phyloP scores from a whole-genome alignment of 2,888 invertebrate genomes.

The Drosophila setosimentum region DNA sequence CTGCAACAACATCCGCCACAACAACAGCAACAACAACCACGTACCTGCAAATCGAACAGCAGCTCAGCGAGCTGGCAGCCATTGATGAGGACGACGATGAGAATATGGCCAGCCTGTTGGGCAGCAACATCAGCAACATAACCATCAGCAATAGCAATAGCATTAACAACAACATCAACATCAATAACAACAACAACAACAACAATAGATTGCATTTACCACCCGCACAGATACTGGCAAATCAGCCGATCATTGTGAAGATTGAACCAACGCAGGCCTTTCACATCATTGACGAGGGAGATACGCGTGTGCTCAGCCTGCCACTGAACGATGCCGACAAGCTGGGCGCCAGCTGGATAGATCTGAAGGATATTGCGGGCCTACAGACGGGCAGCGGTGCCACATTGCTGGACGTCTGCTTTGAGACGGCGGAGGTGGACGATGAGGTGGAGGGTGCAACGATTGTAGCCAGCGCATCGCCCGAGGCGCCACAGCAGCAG shows the following conservation, averaged over 20 bases:
- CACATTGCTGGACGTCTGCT: constrained; percentile 80
- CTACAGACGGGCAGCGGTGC: constrained; percentile 75
- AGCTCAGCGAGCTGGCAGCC: constrained; percentile 64
- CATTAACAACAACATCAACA: constrained; percentile 24
- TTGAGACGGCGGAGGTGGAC: constrained; percentile 60
- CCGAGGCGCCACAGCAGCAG: constrained; percentile 21
- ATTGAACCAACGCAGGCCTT: constrained; percentile 84
- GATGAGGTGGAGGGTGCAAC: constrained; percentile 36
- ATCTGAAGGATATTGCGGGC: constrained; percentile 84
- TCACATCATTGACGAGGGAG: constrained; percentile 83
- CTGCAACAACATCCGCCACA: constrained; percentile 18
- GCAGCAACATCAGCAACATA: constrained; percentile 28
- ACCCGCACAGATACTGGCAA: constrained; percentile 59
- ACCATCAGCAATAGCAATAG: constrained; percentile 6
- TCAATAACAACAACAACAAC: constrained; percentile 12
- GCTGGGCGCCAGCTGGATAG: constrained; percentile 84
- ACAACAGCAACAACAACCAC: constrained; percentile 52
- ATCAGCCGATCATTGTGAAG: constrained; percentile 84
- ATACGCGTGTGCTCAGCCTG: constrained; percentile 83
- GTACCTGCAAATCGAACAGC: constrained; percentile 76
- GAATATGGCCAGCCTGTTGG: constrained; percentile 61
- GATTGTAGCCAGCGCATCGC: constrained; percentile 58
- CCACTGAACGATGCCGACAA: constrained; percentile 83
- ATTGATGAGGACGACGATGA: constrained; percentile 63
- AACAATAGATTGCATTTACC: constrained; percentile 23